These are phyloP conservation scores for Drosophila koepferae DNA, from an alignment of 2,888 invertebrate species.

Conservation along the genomic window DNA sequence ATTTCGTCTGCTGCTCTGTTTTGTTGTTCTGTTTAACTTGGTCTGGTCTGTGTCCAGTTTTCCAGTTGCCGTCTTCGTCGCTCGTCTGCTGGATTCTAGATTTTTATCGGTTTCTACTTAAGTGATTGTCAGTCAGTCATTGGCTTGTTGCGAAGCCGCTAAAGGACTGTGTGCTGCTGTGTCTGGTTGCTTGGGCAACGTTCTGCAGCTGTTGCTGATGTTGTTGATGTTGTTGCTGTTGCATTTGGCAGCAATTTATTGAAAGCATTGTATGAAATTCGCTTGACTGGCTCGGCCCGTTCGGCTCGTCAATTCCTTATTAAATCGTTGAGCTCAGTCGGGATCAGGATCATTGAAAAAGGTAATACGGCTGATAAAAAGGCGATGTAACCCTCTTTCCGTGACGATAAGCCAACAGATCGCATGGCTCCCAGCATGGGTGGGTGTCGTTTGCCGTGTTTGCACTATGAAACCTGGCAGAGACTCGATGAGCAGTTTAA, in stretches of 20 bases:
- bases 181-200: conserved; percentile 22
- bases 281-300: conserved; percentile 12
- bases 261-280: conserved; percentile 67
- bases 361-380: conserved; percentile 45
- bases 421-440: conserved; percentile 18
- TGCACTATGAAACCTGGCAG: conserved; percentile 3
- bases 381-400: conserved; percentile 29
- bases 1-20: conserved; percentile 23
- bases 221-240: conserved; percentile 19
- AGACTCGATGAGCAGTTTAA: conserved; percentile 60
- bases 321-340: conserved; percentile 45
- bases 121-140: conserved; percentile 81
- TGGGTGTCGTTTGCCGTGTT: conserved; percentile 17
- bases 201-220: conserved; percentile 7
- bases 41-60: conserved; percentile 40
- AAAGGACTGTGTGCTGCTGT: conserved; percentile 35
- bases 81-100: conserved; percentile 61
- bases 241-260: conserved; percentile 68
- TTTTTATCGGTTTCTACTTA: conserved; percentile 81
- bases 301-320: conserved; percentile 43
- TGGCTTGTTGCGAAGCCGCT: conserved; percentile 40
- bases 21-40: conserved; percentile 13
- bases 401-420: conserved; percentile 48
- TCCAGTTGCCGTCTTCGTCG: conserved; percentile 55
- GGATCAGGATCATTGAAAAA: conserved; percentile 40